Percentiles rank a stretch among this genome's conserved stretches.
Conservation (phyloP, 2,888 invertebrate species). For the Pomacea canaliculata region DNA sequence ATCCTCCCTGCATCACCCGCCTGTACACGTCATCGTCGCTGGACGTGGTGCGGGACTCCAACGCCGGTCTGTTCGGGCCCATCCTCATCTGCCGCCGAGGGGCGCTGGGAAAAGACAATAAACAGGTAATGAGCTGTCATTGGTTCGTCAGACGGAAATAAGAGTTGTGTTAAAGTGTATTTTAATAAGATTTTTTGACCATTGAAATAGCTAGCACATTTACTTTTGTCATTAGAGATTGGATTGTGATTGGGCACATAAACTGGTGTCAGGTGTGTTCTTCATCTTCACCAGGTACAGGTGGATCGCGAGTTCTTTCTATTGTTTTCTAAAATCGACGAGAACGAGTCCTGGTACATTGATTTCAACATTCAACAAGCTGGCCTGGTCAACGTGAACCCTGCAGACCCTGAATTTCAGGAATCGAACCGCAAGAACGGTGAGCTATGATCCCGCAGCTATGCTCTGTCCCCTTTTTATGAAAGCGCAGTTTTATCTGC, state of each 20-base stretch:
- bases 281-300: constrained; percentile 4
- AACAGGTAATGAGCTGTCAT: neutral
- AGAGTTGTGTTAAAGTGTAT: too few species aligned
- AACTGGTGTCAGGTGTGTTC: too few species aligned
- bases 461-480: too few species aligned
- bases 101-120: constrained; percentile 1
- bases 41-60: constrained; percentile 18
- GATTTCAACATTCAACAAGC: constrained; percentile 37
- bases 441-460: constrained; percentile 20
- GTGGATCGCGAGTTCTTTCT: constrained; percentile 40
- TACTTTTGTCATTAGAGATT: too few species aligned
- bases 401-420: constrained; percentile 38
- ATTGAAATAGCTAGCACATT: too few species aligned
- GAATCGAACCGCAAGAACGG: constrained; percentile 49
- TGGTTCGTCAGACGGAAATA: too few species aligned
- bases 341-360: constrained; percentile 48
- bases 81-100: constrained; percentile 26
- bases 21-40: constrained; percentile 29
- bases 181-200: too few species aligned
- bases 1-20: constrained; percentile 34
- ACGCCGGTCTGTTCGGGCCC: constrained; percentile 27
- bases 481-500: too few species aligned
- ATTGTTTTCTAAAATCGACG: constrained; percentile 48
- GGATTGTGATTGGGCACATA: too few species aligned
- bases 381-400: neutral